These are phyloP conservation scores for Antennarius striatus DNA, from an alignment of 2,113 vertebrate genomes.

Conservation along the genomic window DNA sequence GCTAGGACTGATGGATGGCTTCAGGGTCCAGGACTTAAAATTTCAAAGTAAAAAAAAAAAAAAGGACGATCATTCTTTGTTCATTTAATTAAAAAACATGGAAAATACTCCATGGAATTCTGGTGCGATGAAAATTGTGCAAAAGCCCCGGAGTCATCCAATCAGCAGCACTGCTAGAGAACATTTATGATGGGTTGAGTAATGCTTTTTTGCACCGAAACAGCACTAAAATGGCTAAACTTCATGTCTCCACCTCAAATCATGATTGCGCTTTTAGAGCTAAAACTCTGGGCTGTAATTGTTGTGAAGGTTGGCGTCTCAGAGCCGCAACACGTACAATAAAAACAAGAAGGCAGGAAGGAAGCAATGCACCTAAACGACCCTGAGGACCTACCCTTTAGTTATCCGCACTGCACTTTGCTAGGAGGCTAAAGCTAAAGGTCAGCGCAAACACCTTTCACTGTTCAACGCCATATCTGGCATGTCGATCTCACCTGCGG, in stretches of 20 bases:
- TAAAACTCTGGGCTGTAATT: conserved; percentile 60
- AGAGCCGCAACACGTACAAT: conserved; percentile 16
- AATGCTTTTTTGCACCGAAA: not conserved
- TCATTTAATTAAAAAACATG: too few species aligned
- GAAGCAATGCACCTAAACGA: conserved; percentile 61
- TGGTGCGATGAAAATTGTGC: too few species aligned
- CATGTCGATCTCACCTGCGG: not conserved
- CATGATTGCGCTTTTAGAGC: conserved; percentile 35
- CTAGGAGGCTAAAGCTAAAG: conserved; percentile 48
- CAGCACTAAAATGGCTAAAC: not conserved
- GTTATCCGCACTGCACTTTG: conserved; percentile 57
- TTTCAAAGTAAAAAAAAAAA: not conserved
- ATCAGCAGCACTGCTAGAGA: too few species aligned
- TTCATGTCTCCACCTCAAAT: conserved; percentile 25
- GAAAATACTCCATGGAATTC: too few species aligned
- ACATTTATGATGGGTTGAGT: too few species aligned
- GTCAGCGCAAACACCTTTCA: conserved; percentile 50
- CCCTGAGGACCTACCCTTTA: conserved; percentile 48
- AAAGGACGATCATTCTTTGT: not conserved
- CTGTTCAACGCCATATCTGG: conserved; percentile 15
- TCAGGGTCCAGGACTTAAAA: not conserved
- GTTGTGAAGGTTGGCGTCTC: conserved; percentile 63
- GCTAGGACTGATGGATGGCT: conserved; percentile 3
- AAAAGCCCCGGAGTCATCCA: too few species aligned
- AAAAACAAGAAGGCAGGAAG: conserved; percentile 62